A percentile compares a stretch with the other conserved stretches of the same genome.
Conservation (phyloP, 1,140 invertebrate species). For the Nasonia giraulti region DNA sequence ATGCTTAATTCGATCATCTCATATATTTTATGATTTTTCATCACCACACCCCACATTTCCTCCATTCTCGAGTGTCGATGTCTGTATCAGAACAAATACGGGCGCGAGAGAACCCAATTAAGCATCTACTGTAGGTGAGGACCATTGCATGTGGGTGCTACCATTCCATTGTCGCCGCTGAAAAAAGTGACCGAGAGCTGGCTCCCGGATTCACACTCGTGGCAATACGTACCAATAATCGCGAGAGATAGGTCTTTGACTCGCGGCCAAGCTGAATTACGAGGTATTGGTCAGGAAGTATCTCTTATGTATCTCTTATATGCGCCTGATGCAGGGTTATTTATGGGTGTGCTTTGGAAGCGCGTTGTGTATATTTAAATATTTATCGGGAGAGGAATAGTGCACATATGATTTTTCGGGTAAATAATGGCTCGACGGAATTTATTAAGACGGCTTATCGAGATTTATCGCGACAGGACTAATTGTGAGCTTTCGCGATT, state of each 20-base stretch:
- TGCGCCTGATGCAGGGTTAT: slow-evolving; percentile 32
- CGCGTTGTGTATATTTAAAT: slow-evolving; percentile 21
- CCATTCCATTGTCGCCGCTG: not conserved
- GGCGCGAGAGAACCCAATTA: not conserved
- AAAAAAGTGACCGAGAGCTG: not conserved
- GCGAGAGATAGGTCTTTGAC: slow-evolving; percentile 14
- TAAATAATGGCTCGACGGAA: not conserved
- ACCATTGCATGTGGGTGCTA: not conserved
- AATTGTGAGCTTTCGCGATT: not conserved
- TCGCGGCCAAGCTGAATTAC: slow-evolving; percentile 20
- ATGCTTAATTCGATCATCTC: not conserved
- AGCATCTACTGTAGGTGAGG: not conserved
- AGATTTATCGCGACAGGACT: slow-evolving; percentile 25
- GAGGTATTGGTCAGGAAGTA: not conserved
- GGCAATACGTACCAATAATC: slow-evolving; percentile 1
- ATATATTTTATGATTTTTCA: not conserved
- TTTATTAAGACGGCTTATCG: slow-evolving; percentile 40
- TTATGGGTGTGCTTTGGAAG: slow-evolving; percentile 15
- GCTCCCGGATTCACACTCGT: not conserved
- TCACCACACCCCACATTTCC: not conserved
- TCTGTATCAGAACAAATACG: not conserved
- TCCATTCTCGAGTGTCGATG: slow-evolving; percentile 3
- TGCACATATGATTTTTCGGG: slow-evolving; percentile 32
- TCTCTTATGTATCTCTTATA: slow-evolving; percentile 32
- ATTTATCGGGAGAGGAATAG: slow-evolving; percentile 37